These are phyloP conservation scores for Neopipo cinnamomea DNA, from an alignment of 2,113 vertebrate species.

Conservation along the genomic window DNA sequence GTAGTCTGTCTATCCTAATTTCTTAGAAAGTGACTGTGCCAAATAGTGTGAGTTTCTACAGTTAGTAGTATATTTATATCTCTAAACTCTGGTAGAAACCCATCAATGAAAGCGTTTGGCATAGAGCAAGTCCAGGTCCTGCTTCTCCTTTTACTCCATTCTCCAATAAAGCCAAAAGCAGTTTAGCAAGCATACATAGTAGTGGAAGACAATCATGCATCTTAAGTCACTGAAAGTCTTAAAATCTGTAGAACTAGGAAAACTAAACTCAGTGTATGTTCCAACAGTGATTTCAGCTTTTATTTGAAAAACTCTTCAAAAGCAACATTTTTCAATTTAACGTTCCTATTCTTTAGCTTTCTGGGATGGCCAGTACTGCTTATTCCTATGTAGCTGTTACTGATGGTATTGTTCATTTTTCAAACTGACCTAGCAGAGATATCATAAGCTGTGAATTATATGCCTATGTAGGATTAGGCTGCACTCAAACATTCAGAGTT, in stretches of 20 bases:
- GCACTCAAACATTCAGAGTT: not conserved
- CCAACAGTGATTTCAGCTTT: not conserved
- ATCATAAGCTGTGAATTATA: not conserved
- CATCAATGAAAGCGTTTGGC: not conserved
- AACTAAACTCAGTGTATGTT: not conserved
- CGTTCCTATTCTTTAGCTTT: constrained; percentile 36
- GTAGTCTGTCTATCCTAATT: not conserved
- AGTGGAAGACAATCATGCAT: not conserved
- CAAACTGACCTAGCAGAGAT: not conserved
- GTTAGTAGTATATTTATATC: not conserved
- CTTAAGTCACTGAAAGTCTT: not conserved
- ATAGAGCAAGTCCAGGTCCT: not conserved
- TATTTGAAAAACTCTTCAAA: not conserved
- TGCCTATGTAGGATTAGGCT: not conserved
- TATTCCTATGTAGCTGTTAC: not conserved
- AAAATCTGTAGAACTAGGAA: not conserved
- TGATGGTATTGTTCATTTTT: not conserved
- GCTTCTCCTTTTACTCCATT: not conserved
- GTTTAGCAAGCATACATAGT: not conserved
- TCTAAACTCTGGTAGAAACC: not conserved
- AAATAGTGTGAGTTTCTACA: not conserved
- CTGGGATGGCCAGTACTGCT: constrained; percentile 43
- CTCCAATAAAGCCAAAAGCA: not conserved
- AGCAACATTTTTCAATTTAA: not conserved
- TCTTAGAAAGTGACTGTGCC: not conserved